Evolutionary conservation across 2,888 invertebrate species (phyloP).

Genomic region (Cremastinae sp.): DNA sequence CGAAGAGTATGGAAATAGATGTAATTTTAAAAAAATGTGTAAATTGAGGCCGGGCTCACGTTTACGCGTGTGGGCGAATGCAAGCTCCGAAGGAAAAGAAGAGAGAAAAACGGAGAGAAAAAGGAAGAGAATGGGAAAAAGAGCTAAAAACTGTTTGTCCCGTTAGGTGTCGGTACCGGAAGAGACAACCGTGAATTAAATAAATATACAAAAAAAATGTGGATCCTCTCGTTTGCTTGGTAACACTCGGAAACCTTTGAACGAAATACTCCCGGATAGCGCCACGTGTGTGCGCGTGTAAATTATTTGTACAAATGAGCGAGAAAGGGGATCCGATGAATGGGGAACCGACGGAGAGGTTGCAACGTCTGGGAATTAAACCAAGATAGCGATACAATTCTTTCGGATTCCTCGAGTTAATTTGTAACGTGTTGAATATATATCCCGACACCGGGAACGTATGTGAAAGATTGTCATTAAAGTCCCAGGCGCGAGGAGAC

Average conservation of each 20-base stretch:
- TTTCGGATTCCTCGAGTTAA: conserved; percentile 54
- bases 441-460: neutral
- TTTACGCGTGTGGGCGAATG: conserved; percentile 25
- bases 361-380: conserved; percentile 63
- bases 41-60: conserved; percentile 5
- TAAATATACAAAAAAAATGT: conserved; percentile 66
- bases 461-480: neutral
- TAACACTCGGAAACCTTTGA: conserved; percentile 32
- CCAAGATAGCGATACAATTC: conserved; percentile 65
- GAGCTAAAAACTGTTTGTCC: conserved; percentile 50
- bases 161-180: conserved; percentile 64
- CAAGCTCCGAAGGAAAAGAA: conserved; percentile 30
- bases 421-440: conserved; percentile 39
- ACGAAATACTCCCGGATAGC: neutral
- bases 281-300: neutral
- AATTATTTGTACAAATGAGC: too few species aligned
- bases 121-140: conserved; percentile 15
- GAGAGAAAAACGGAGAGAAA: conserved; percentile 50
- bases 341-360: conserved; percentile 17
- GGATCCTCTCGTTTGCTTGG: conserved; percentile 53
- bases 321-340: conserved; percentile 6
- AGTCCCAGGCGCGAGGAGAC: neutral
- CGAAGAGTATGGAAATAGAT: conserved; percentile 5
- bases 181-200: conserved; percentile 63
- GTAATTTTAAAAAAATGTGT: neutral